Base-by-base conservation (phyloP, 2,797 vertebrate species). In the Coilia nasus region DNA sequence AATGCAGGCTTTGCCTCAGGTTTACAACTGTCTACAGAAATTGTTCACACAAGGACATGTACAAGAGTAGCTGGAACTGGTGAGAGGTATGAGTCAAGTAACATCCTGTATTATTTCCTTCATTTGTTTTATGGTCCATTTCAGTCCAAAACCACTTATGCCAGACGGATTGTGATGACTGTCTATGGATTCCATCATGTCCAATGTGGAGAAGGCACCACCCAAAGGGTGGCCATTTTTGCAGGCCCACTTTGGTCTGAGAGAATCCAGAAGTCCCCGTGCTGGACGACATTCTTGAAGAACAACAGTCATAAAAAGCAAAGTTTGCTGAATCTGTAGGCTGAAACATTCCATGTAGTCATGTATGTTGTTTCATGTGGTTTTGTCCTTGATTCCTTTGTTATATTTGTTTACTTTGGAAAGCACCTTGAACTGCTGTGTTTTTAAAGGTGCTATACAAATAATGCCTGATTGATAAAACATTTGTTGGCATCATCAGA, bases 401-500 rank as follows among this genome's bases (percentile, higher is more conserved):
- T 54, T 54, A 9, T 10, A 9, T 54, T 54, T 54, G 50, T 7
- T 54, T 54, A 7, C 50, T 54, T 54, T 54, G 50, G 50, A 54
- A 54, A 54, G 50, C 50, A 54, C 50, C 50, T 54, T 54, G 7
- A 54, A 54, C 50, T 54, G 14, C 50, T 54, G 9, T 54, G 50
- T 54, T 54, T 54, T 14, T 3, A 54, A 54, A 54, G 50, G 50
- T 9, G 50, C 2, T 14, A 54, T 54, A 9, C 9, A 54, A 54
- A 9, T 41, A 54, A 54, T 3, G 14, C 7, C 7, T 54, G 9
- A 14, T 54, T 54, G 50, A 54, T 54, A 14, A 54, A 41, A 78
- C 71, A 44, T 75, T 17, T 78, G 71, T 78, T 41, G 71, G 71
- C 71, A 78, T 78, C 71, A 44, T 21, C 31, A 78, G 71, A 78